Base-by-base conservation (phyloP, 92 coral and sea anemone species). In the Porites evermanni region DNA sequence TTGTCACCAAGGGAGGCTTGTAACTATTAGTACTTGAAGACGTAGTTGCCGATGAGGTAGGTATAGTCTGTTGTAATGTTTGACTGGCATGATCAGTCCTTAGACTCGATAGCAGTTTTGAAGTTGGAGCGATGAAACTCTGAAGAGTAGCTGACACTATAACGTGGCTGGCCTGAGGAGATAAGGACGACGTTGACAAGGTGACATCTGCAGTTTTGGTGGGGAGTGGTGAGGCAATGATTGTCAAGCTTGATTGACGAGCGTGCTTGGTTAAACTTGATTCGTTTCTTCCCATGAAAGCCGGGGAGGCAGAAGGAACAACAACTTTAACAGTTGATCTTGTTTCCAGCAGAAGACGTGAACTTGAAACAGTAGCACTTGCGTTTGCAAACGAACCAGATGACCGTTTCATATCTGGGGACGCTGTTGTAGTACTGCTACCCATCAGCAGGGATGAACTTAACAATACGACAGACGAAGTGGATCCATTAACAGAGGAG, bases 1-100 rank as follows among this genome's bases (percentile, higher is more conserved):
- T 69, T 21, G 98, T 95, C 9, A 95, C 74, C 8, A 95, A 47
- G 8, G 86, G 78, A 26, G 86, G 86, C 29, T 68, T 71, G 66
- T 81, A 81, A 44, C 38, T 56, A 70, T 51, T 19, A 2, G 80
- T 63, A 52, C 72, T 83, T 51, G 79, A 23, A 16, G 52, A 16
- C 0, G 65, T 6, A 9, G 20, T 63, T 70, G 56, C 11, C 20
- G 53, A 72, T 51, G 87, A 60, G 50, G 26, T 83, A 24, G 47
- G 1, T 23, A 29, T 19, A 44, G 79, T 26, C 29, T 54, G 69
- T 1, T 14, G 51, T 66, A 66, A 1, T 52, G 75, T 14, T 53
- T 58, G 32, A 47, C 58, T 70, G 78, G 44, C 11, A 67, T 24
- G 38, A 66, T 12, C 10, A 18, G 68, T 58, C 58, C 68, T 70